These are phyloP conservation scores for Aethes cnicana DNA, from an alignment of 2,888 invertebrate genomes.

Conservation along the genomic window DNA sequence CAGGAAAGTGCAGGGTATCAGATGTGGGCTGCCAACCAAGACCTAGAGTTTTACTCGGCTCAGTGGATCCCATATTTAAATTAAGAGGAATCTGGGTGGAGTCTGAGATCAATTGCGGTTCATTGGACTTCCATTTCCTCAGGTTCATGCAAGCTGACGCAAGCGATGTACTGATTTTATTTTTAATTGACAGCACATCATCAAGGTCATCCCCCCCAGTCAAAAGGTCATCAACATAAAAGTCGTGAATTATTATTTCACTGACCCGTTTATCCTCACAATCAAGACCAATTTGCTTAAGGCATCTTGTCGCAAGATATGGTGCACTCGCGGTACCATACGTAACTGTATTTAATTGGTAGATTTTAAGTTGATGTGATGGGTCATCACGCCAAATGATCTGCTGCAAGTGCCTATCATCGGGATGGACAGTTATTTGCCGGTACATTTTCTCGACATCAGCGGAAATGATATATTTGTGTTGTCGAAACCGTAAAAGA, in stretches of 20 bases:
- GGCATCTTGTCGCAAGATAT: too few relatives aligned
- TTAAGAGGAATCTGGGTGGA: neutral
- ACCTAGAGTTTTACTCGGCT: neutral
- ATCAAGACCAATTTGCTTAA: neutral
- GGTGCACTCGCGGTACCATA: too few relatives aligned
- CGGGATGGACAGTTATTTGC: too few relatives aligned
- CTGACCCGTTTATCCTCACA: neutral
- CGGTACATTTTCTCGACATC: too few relatives aligned
- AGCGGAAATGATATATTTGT: too few relatives aligned
- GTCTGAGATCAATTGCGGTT: neutral
- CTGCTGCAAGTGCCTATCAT: too few relatives aligned
- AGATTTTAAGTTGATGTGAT: neutral
- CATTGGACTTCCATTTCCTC: neutral
- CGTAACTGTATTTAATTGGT: neutral
- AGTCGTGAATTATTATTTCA: neutral
- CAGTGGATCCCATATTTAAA: neutral
- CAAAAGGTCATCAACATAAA: neutral
- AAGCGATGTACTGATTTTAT: neutral
- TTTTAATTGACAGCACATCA: neutral
- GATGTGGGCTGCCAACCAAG: neutral
- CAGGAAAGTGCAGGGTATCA: neutral
- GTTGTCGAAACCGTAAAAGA: too few relatives aligned
- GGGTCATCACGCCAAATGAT: neutral
- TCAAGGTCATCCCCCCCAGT: neutral
- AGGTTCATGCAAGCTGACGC: neutral